phyloP scores from a whole-genome alignment of 2,113 vertebrate genomes.

The Elephas maximus region DNA sequence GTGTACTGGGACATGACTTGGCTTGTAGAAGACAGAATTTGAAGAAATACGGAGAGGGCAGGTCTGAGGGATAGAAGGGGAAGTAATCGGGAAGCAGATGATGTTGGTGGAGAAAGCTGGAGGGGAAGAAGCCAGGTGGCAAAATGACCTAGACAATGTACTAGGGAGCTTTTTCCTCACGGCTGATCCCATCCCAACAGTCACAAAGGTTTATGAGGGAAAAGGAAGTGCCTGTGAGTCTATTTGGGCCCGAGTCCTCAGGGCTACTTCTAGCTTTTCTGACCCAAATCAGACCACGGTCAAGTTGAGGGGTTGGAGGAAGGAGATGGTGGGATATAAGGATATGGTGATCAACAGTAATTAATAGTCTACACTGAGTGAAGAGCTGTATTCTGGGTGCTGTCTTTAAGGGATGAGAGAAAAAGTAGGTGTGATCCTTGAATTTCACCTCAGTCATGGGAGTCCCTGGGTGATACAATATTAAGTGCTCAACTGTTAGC shows the following conservation, averaged over 20 bases:
- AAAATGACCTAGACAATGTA: background rate
- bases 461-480: background rate
- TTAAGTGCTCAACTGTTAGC: background rate
- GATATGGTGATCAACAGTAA: fast-evolving
- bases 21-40: background rate
- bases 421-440: background rate
- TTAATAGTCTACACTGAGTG: background rate
- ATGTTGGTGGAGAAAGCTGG: background rate
- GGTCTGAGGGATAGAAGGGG: background rate
- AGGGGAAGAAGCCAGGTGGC: background rate
- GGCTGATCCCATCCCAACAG: background rate
- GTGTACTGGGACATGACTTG: background rate
- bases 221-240: background rate
- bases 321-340: no score
- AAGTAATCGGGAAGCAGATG: background rate
- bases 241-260: background rate
- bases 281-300: background rate
- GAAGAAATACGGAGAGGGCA: background rate
- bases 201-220: background rate
- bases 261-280: background rate
- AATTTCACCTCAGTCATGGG: background rate
- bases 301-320: background rate
- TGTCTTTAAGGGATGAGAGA: background rate
- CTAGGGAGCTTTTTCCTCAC: background rate
- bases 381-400: background rate